Conservation (phyloP, 2,888 invertebrate species). For the Noctua janthina region DNA sequence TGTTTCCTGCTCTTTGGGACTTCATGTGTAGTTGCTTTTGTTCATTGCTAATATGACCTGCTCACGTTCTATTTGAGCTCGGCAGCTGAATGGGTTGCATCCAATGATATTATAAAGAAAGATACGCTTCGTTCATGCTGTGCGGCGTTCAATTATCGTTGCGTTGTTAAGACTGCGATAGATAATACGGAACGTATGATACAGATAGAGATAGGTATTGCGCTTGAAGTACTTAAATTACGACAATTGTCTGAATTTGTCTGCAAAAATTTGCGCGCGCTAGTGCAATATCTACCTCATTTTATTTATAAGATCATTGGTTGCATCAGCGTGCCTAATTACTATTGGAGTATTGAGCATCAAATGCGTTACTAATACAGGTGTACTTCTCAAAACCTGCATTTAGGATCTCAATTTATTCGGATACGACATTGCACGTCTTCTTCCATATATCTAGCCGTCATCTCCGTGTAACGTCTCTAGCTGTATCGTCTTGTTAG, state of each 20-base stretch:
- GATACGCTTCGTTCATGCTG: too few species aligned
- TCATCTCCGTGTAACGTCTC: conserved; percentile 1
- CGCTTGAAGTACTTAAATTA: too few species aligned
- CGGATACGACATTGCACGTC: not conserved
- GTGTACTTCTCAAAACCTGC: not conserved
- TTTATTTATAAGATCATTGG: too few species aligned
- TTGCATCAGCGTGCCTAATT: not conserved
- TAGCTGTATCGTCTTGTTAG: not conserved
- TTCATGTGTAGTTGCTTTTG: not conserved
- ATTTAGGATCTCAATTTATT: not conserved
- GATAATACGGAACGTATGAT: too few species aligned
- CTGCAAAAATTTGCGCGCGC: too few species aligned
- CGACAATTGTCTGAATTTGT: too few species aligned
- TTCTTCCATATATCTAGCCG: not conserved
- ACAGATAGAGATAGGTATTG: too few species aligned
- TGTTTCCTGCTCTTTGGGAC: not conserved
- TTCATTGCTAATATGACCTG: not conserved
- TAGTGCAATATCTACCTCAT: too few species aligned
- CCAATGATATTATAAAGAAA: too few species aligned
- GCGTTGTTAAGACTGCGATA: too few species aligned
- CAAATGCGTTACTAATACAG: too few species aligned
- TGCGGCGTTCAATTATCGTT: too few species aligned
- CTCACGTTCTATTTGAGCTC: not conserved
- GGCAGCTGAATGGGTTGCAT: not conserved
- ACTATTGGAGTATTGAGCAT: not conserved